Evolutionary conservation across 2,888 invertebrate genomes (phyloP).

Genomic region (Caenorhabditis sp.): DNA sequence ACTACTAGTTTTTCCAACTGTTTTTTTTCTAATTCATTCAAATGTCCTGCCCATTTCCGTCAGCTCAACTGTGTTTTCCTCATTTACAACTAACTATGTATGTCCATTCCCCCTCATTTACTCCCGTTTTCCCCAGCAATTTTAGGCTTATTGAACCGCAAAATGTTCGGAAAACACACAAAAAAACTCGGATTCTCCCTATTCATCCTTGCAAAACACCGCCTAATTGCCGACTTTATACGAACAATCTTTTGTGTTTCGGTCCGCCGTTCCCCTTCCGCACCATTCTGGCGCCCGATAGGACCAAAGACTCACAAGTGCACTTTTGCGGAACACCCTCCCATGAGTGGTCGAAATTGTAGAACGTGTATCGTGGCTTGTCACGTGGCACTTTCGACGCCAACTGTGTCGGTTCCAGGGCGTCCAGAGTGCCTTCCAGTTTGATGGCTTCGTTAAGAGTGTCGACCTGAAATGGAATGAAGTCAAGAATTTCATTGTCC

Average conservation of each 20-base stretch:
- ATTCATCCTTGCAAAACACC: too few species aligned
- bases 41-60: too few species aligned
- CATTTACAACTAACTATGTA: too few species aligned
- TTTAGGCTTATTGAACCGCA: constrained; percentile 10
- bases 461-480: constrained; percentile 81
- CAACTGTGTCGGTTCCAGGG: constrained; percentile 85
- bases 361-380: constrained; percentile 84
- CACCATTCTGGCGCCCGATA: neutral
- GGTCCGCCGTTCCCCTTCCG: neutral
- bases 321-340: constrained; percentile 92
- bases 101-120: too few species aligned
- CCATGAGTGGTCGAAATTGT: constrained; percentile 91
- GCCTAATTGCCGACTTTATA: neutral
- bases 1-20: too few species aligned
- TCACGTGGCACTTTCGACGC: constrained; percentile 88
- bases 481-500: constrained; percentile 3
- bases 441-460: constrained; percentile 90
- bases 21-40: too few species aligned
- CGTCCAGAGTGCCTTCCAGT: constrained; percentile 86
- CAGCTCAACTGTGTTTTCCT: too few species aligned
- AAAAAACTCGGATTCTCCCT: too few species aligned
- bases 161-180: too few species aligned
- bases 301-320: constrained; percentile 83
- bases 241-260: neutral
- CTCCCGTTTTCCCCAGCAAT: neutral